Conservation (phyloP, 2,113 vertebrate species). For the Benitochromis conjunctus region DNA sequence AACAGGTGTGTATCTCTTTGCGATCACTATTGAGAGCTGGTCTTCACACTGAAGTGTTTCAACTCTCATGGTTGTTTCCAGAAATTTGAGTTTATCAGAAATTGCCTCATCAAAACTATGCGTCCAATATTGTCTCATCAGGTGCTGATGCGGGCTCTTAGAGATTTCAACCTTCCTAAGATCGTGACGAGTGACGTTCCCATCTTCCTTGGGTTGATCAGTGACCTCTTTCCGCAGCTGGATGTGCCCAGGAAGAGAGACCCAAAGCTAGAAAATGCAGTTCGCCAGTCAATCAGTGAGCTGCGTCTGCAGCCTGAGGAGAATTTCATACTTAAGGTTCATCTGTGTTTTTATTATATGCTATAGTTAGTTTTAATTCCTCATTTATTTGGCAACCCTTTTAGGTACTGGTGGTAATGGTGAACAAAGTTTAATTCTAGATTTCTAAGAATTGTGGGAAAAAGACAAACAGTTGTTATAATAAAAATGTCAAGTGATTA, state of each 20-base stretch:
- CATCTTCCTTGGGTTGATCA: slow-evolving; percentile 79
- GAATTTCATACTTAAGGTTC: slow-evolving; percentile 86
- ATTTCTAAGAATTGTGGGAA: background rate
- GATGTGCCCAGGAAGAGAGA: slow-evolving; percentile 77
- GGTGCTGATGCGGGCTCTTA: slow-evolving; percentile 77
- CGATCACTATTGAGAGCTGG: background rate
- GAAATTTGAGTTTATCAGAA: background rate
- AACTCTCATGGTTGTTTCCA: background rate
- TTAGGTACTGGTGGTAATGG: background rate
- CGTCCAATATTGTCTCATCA: background rate
- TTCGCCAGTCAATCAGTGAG: slow-evolving; percentile 72
- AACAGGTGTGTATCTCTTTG: slow-evolving; percentile 67
- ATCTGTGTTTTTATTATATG: background rate
- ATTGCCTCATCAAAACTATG: background rate
- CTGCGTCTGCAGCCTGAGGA: slow-evolving; percentile 81
- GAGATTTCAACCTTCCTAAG: slow-evolving; percentile 83
- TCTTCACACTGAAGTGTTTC: background rate
- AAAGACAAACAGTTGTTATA: background rate
- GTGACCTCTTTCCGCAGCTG: slow-evolving; percentile 77
- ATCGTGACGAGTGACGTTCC: slow-evolving; percentile 78
- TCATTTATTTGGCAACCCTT: background rate
- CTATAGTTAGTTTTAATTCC: background rate
- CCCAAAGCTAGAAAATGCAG: slow-evolving; percentile 80
- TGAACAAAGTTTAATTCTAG: accelerated
- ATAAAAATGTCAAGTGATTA: background rate